Conservation (phyloP, 2,113 vertebrate genomes). For the Tursiops truncatus region DNA sequence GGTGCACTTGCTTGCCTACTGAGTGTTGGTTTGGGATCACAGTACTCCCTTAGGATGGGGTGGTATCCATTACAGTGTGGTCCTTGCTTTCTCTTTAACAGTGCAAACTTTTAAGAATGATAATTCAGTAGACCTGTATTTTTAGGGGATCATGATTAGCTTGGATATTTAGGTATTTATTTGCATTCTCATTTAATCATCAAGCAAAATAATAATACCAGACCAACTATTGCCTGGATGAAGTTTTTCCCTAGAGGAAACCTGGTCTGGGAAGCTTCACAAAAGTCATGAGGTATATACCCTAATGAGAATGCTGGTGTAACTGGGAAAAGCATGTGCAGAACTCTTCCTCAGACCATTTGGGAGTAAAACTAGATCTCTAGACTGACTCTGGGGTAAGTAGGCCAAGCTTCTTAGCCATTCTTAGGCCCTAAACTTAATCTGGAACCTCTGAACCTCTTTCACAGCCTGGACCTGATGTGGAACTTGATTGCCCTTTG, state of each 20-base stretch:
- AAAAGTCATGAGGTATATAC: background rate
- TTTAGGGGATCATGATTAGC: conserved; percentile 42
- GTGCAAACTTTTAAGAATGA: background rate
- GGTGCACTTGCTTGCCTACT: background rate
- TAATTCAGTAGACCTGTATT: background rate
- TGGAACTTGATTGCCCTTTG: background rate
- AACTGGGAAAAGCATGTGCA: background rate
- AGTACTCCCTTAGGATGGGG: background rate
- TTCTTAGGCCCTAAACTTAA: conserved; percentile 7
- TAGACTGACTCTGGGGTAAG: background rate
- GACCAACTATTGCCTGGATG: background rate
- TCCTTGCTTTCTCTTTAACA: conserved; percentile 18
- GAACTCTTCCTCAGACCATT: background rate
- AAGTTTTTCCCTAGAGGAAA: conserved; percentile 18
- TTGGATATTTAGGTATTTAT: conserved; percentile 16
- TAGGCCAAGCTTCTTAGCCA: background rate
- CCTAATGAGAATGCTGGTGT: background rate
- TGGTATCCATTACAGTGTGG: background rate
- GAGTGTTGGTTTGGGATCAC: background rate
- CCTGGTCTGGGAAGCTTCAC: conserved; percentile 19
- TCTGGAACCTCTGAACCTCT: background rate
- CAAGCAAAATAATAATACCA: conserved; percentile 11
- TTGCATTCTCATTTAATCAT: conserved; percentile 43
- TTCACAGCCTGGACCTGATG: background rate
- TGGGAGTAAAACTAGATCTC: conserved; percentile 26